phyloP scores from a whole-genome alignment of 2,113 vertebrate species.

The Fregetta grallaria region DNA sequence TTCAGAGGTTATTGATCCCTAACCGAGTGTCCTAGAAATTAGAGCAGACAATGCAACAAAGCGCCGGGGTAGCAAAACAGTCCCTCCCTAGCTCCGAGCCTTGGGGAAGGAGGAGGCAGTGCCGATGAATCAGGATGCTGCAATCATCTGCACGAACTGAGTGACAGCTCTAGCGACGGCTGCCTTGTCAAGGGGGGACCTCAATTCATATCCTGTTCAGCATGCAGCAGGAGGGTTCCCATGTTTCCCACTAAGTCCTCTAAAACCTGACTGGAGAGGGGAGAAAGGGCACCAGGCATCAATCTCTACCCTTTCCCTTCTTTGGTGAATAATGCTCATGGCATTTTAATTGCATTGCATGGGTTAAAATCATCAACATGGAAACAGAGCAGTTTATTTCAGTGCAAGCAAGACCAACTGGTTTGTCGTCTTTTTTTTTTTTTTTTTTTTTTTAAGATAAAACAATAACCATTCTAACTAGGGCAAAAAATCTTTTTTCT shows the following conservation, averaged over 20 bases:
- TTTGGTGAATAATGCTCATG: background rate
- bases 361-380: background rate
- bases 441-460: background rate
- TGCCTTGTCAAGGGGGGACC: background rate
- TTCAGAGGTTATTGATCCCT: background rate
- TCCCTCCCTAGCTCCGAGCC: background rate
- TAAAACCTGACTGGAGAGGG: background rate
- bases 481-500: rapidly evolving
- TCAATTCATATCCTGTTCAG: background rate
- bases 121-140: background rate
- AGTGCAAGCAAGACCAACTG: background rate
- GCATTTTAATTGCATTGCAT: background rate
- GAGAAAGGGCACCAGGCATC: background rate
- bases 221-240: background rate
- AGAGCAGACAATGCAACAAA: background rate
- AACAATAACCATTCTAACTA: background rate
- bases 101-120: background rate
- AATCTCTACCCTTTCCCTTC: background rate
- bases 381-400: background rate
- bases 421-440: background rate
- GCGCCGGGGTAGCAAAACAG: rapidly evolving
- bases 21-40: background rate
- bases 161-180: background rate
- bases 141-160: rapidly evolving
- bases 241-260: background rate